A percentile compares a stretch with the other conserved stretches of the same genome.
Evolutionary conservation across 30 jellyfish, hydroid and myxozoan genomes (phyloP).

Genomic region (Rhopilema esculentum): DNA sequence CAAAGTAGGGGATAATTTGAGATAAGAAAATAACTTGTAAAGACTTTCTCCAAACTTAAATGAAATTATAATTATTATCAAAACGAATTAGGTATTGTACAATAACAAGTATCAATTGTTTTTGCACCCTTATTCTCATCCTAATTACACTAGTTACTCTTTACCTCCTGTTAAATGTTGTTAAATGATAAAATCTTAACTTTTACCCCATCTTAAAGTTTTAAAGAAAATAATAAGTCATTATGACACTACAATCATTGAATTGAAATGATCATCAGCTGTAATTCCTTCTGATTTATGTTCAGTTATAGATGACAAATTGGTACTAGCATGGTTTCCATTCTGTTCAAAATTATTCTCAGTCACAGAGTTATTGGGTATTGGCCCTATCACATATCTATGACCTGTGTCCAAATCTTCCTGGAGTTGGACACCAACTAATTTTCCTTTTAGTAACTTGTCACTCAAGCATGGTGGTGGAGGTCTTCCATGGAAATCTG

Average conservation of each 20-base stretch:
- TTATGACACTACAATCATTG: not conserved
- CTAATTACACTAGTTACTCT: too few species aligned
- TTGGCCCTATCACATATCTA: slow-evolving; percentile 55
- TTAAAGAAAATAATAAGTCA: not conserved
- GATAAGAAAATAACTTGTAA: too few species aligned
- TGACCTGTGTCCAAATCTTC: slow-evolving; percentile 82
- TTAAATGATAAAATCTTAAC: too few species aligned
- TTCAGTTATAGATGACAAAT: not conserved
- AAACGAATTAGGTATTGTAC: too few species aligned
- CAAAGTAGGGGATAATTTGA: too few species aligned
- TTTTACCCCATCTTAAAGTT: too few species aligned
- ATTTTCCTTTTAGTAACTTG: slow-evolving; percentile 46
- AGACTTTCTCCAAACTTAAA: too few species aligned
- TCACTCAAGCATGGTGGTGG: slow-evolving; percentile 55
- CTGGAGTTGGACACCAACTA: slow-evolving; percentile 39
- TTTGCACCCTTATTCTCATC: too few species aligned
- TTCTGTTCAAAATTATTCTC: not conserved
- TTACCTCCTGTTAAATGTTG: too few species aligned
- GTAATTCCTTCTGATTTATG: slow-evolving; percentile 6
- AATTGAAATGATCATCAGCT: not conserved
- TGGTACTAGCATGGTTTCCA: not conserved
- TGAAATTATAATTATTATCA: too few species aligned
- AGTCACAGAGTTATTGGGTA: not conserved
- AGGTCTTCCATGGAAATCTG: slow-evolving; percentile 44
- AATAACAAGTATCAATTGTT: too few species aligned